A percentile compares a stretch with the other conserved stretches of the same genome.
These are phyloP conservation scores for Blennius ocellaris DNA, from an alignment of 2,113 vertebrate genomes.

Conservation along the genomic window DNA sequence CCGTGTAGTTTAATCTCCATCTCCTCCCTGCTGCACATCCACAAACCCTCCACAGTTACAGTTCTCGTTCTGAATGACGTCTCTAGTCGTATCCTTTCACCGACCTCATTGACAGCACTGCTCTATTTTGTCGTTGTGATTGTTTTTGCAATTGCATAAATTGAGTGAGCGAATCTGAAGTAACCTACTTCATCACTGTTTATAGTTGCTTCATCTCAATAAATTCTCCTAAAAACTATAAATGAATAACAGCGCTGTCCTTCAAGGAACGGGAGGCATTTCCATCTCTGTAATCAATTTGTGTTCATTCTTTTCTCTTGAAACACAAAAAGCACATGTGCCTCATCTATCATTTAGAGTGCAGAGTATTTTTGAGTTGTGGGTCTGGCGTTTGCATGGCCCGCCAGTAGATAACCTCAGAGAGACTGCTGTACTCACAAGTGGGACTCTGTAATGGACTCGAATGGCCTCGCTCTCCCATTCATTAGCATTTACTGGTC, in stretches of 20 bases:
- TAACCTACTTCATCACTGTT: constrained; percentile 55
- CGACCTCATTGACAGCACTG: constrained; percentile 29
- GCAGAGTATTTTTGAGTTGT: constrained; percentile 79
- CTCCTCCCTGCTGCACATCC: too few species aligned
- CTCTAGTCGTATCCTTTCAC: constrained; percentile 36
- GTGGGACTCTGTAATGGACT: constrained; percentile 85
- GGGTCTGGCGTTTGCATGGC: constrained; percentile 66
- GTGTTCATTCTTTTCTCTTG: constrained; percentile 60
- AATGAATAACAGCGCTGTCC: constrained; percentile 59
- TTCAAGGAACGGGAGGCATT: constrained; percentile 54
- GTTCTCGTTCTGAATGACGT: constrained; percentile 5
- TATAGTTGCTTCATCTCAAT: constrained; percentile 58
- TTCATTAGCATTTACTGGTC: constrained; percentile 86
- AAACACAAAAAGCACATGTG: constrained; percentile 72
- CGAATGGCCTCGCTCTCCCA: constrained; percentile 80
- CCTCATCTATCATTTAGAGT: constrained; percentile 75
- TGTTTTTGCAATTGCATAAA: constrained; percentile 52
- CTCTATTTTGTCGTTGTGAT: constrained; percentile 27
- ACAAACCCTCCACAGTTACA: constrained; percentile 14
- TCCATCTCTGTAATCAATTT: constrained; percentile 69
- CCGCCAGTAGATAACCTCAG: constrained; percentile 81
- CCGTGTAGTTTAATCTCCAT: too few species aligned
- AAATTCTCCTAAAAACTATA: constrained; percentile 68
- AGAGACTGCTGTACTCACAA: constrained; percentile 69
- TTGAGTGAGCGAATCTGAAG: constrained; percentile 42